Conservation (phyloP, 2,888 invertebrate genomes). For the Agapostemon virescens region DNA sequence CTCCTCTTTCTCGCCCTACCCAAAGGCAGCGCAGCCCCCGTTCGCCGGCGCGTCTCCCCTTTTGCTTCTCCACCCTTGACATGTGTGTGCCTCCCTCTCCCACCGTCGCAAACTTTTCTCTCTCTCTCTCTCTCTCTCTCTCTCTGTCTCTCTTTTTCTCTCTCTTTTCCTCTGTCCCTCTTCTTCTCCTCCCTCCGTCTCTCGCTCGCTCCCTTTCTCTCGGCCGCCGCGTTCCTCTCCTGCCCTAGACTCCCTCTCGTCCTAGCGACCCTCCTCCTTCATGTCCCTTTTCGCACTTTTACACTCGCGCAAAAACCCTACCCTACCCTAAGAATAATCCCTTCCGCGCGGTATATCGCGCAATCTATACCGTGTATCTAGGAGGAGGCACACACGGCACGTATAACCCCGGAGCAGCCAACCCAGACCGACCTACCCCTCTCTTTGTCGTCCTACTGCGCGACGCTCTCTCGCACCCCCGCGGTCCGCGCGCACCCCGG, state of each 20-base stretch:
- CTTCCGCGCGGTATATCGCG: slow-evolving; percentile 67
- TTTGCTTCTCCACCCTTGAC: slow-evolving; percentile 61
- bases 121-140: not conserved
- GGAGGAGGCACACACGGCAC: slow-evolving; percentile 45
- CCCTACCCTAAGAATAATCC: slow-evolving; percentile 76
- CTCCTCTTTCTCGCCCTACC: slow-evolving; percentile 62
- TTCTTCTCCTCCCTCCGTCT: not conserved
- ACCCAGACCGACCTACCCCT: slow-evolving; percentile 60
- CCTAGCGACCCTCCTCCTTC: slow-evolving; percentile 66
- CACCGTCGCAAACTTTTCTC: slow-evolving; percentile 24
- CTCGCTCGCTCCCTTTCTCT: slow-evolving; percentile 27
- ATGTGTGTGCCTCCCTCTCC: slow-evolving; percentile 50
- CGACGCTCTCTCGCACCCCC: slow-evolving; percentile 32
- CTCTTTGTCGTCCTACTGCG: slow-evolving; percentile 57
- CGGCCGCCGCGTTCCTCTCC: slow-evolving; percentile 51
- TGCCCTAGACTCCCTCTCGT: slow-evolving; percentile 62
- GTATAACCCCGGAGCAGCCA: slow-evolving; percentile 59
- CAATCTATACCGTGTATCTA: slow-evolving; percentile 69
- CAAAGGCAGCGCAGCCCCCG: slow-evolving; percentile 41
- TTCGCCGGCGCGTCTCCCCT: slow-evolving; percentile 58
- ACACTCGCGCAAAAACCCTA: slow-evolving; percentile 72
- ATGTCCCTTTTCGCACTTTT: slow-evolving; percentile 75
- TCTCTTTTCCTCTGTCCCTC: not conserved
- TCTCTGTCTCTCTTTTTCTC: not conserved
- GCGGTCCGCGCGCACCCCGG: slow-evolving; percentile 10